Evolutionary conservation across 2,113 vertebrate genomes (phyloP), one percentile per base, ranked within the genome.

Genomic region (Daboia siamensis): DNA sequence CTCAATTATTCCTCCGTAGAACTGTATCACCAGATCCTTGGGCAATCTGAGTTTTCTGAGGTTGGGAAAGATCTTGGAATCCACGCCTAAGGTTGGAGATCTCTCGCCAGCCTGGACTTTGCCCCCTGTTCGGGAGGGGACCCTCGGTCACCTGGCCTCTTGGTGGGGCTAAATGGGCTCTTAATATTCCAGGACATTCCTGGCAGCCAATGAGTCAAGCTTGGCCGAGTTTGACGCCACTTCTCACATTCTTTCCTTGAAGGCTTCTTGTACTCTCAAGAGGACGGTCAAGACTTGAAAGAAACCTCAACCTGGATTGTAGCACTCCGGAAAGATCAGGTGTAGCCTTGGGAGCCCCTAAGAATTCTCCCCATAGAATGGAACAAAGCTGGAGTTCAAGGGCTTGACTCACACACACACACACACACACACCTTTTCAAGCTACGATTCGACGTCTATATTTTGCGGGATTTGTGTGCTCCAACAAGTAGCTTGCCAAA

Each of bases 111-210:
- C 0, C n/a, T 59, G 46, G 39, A 5, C 48, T 80, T 80, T 80
- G n/a, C 5, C 29, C 57, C 2, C 3, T 6, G 1, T 52, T 13
- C 0, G 0, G 26, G 15, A 11, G 6, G 48, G 20, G 33, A 39
- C 86, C 69, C 7, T 4, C 1, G 21, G 33, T 51, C 51, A 12
- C 23, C n/a, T 3, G 51, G n/a, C n/a, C 59, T 92, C 13, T 88
- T 44, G 44, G 11, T 23, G 12, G 86, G 17, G 74, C 1, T 51
- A 33, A 29, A 12, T 29, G 48, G 29, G 7, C 33, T 13, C 52
- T 88, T 88, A 55, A 74, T 44, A 29, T 88, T 54, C 61, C 86
- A 8, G 59, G 48, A 74, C 86, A 55, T 92, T 92, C 86, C 51
- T 92, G 48, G 86, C 86, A 64, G 51, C 12, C 24, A 1, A 15